Evolutionary conservation across 2,113 vertebrate genomes (phyloP).

Genomic region (Trichechus manatus): DNA sequence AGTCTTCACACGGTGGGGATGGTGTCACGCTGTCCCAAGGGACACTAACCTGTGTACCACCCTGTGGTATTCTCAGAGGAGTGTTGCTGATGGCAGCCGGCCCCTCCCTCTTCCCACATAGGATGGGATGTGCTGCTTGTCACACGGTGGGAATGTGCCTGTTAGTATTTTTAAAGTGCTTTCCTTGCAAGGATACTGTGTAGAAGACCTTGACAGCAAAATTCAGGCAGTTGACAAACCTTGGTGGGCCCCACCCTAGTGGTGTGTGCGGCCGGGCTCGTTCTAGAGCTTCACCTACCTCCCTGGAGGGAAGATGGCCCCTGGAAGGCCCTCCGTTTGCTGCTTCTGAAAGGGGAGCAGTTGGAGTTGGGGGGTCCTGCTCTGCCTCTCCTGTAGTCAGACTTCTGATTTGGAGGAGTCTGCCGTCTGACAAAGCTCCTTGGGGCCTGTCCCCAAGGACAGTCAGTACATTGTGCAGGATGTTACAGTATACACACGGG

Average conservation of each 20-base stretch:
- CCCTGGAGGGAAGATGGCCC: not conserved
- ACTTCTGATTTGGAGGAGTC: not conserved
- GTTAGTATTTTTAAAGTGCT: too few species aligned
- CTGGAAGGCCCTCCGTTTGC: not conserved
- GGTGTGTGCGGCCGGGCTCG: not conserved
- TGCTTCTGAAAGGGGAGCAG: not conserved
- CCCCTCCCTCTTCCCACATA: not conserved
- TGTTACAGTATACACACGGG: too few species aligned
- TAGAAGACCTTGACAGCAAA: not conserved
- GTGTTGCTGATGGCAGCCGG: not conserved
- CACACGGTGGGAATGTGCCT: accelerated
- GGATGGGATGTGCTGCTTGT: not conserved
- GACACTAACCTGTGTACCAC: not conserved
- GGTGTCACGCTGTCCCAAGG: not conserved
- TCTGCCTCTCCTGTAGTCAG: not conserved
- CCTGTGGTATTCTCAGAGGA: not conserved
- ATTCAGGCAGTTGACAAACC: not conserved
- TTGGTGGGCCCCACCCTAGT: not conserved
- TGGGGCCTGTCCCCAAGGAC: not conserved
- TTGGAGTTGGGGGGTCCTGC: not conserved
- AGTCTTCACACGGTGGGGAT: not conserved
- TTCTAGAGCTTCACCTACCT: not conserved
- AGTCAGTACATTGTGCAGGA: not conserved
- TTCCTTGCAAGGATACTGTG: not conserved
- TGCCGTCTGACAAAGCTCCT: not conserved